Evolutionary conservation across 2,113 vertebrate species (phyloP).

Genomic region (Salminus brasiliensis): DNA sequence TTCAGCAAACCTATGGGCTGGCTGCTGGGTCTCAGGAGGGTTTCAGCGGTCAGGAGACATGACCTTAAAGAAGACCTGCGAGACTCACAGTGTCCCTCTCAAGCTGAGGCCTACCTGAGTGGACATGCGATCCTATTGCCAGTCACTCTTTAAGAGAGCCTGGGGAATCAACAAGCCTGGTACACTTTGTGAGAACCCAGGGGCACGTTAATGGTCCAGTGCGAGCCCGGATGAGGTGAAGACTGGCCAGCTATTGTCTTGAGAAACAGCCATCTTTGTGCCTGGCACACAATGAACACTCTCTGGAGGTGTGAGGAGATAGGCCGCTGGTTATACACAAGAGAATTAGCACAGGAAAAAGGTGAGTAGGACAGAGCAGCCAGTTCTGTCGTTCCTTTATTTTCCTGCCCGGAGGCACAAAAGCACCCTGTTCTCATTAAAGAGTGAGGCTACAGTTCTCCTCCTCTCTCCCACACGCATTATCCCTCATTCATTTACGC

Average conservation of each 20-base stretch:
- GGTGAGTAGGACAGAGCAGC: slow-evolving; percentile 23
- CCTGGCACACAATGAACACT: slow-evolving; percentile 15
- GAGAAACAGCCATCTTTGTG: slow-evolving; percentile 16
- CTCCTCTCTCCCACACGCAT: slow-evolving; percentile 9
- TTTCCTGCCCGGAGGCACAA: neutral
- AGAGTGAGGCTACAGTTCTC: neutral
- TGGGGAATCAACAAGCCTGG: neutral
- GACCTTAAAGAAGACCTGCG: neutral
- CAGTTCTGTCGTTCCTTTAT: neutral
- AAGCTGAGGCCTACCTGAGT: slow-evolving; percentile 6
- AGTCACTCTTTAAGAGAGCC: neutral
- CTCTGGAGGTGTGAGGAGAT: slow-evolving; percentile 24
- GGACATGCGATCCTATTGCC: neutral
- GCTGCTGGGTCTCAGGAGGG: neutral
- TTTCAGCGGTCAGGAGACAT: too few species aligned
- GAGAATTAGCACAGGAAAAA: slow-evolving; percentile 15
- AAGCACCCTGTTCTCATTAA: neutral
- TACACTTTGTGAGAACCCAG: slow-evolving; percentile 29
- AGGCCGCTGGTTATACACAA: slow-evolving; percentile 44
- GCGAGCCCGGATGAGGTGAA: neutral
- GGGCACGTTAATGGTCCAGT: neutral
- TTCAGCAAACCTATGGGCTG: too few species aligned
- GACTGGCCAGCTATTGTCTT: slow-evolving; percentile 1
- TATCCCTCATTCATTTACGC: slow-evolving; percentile 14
- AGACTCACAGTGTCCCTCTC: neutral